These are phyloP conservation scores for Herpailurus yagouaroundi DNA, from an alignment of 2,113 vertebrate genomes.

Conservation along the genomic window DNA sequence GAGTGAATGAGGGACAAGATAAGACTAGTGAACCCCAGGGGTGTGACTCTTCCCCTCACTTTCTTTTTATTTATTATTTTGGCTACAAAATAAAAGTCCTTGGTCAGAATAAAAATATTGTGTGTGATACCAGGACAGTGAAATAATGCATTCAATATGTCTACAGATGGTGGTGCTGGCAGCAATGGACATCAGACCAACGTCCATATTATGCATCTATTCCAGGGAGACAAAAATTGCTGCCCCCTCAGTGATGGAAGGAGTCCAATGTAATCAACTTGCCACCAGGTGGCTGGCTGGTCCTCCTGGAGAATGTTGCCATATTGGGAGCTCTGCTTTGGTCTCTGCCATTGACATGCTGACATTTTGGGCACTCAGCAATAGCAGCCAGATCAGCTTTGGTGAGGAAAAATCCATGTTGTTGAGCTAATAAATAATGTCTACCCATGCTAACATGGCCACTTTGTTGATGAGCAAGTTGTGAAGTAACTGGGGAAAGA, in stretches of 20 bases:
- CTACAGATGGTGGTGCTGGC: slow-evolving; percentile 77
- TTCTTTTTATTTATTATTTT: slow-evolving; percentile 39
- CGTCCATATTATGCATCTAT: slow-evolving; percentile 58
- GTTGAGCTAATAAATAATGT: slow-evolving; percentile 20
- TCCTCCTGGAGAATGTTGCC: slow-evolving; percentile 57
- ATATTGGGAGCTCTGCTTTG: slow-evolving; percentile 59
- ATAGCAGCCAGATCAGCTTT: slow-evolving; percentile 31
- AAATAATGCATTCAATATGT: slow-evolving; percentile 74
- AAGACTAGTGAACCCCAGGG: slow-evolving; percentile 39
- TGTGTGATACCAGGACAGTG: slow-evolving; percentile 69
- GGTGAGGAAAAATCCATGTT: slow-evolving; percentile 32
- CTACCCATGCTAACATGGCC: background rate
- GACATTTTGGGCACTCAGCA: background rate
- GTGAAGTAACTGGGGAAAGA: background rate
- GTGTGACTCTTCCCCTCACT: background rate
- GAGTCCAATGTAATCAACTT: slow-evolving; percentile 73
- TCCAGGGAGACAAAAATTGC: slow-evolving; percentile 56
- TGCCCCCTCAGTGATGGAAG: slow-evolving; percentile 70
- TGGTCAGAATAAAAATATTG: slow-evolving; percentile 69
- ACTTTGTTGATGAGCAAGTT: background rate
- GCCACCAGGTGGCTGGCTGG: slow-evolving; percentile 71
- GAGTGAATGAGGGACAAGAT: background rate
- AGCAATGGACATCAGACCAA: slow-evolving; percentile 57
- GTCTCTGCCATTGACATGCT: slow-evolving; percentile 50
- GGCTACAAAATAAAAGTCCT: slow-evolving; percentile 65